Conservation (phyloP, 2,113 vertebrate genomes). For the Zapornia atra region DNA sequence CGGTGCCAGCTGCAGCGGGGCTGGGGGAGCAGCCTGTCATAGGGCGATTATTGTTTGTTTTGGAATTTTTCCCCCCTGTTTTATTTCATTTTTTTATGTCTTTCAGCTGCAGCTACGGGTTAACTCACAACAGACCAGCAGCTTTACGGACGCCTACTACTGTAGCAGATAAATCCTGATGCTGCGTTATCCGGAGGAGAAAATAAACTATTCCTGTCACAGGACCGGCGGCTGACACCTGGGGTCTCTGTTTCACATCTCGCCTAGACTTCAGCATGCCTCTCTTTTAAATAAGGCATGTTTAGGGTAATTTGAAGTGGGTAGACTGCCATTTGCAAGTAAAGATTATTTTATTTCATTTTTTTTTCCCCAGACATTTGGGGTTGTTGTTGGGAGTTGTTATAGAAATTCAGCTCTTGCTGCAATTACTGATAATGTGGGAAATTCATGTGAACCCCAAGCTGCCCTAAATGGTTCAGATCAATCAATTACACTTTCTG, state of each 20-base stretch:
- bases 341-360: neutral
- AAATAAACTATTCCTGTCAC: neutral
- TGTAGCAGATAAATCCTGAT: neutral
- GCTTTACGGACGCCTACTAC: fast-evolving
- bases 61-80: fast-evolving
- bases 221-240: neutral
- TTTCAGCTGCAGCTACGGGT: fast-evolving
- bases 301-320: neutral
- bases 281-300: neutral
- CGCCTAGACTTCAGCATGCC: neutral
- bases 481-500: neutral
- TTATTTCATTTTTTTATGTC: fast-evolving
- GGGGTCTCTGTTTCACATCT: neutral
- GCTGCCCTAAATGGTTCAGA: neutral
- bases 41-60: too few species aligned
- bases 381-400: neutral
- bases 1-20: neutral
- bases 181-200: fast-evolving
- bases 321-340: neutral
- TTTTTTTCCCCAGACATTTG: neutral
- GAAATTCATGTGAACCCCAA: neutral
- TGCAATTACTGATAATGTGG: neutral
- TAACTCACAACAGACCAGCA: neutral
- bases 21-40: fast-evolving
- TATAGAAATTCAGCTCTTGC: neutral